These are phyloP conservation scores for Drosophila picticornis DNA, from an alignment of 2,888 invertebrate genomes.

Conservation along the genomic window DNA sequence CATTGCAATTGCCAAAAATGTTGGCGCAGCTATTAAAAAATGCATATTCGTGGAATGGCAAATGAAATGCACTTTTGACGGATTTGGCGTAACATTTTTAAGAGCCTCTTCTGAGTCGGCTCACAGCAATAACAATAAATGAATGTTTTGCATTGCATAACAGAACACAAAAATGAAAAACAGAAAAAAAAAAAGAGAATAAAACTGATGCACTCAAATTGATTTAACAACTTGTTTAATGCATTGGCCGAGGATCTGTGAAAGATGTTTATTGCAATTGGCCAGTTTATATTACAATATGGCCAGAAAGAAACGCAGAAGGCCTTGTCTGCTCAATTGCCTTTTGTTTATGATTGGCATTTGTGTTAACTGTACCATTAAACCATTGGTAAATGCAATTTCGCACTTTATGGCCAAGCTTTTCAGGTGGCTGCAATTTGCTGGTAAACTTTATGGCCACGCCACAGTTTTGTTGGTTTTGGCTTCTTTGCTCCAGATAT, in stretches of 20 bases:
- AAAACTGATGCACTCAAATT: not conserved
- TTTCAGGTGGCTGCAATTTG: slow-evolving; percentile 18
- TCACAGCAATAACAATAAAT: not conserved
- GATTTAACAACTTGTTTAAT: slow-evolving; percentile 7
- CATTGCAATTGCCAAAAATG: not conserved
- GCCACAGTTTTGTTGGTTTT: slow-evolving; percentile 4
- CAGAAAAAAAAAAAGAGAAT: too few species aligned
- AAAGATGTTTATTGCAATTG: not conserved
- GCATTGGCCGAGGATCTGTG: not conserved
- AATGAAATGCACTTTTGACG: not conserved
- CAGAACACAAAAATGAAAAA: not conserved
- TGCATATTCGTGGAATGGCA: not conserved
- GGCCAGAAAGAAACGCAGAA: slow-evolving; percentile 4
- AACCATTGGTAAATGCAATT: slow-evolving; percentile 37
- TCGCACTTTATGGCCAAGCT: slow-evolving; percentile 40
- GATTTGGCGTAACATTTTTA: not conserved
- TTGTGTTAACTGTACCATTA: slow-evolving; percentile 39
- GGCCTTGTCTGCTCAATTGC: slow-evolving; percentile 33
- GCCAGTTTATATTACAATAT: too few species aligned
- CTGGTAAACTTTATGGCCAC: slow-evolving; percentile 4
- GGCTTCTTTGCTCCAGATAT: slow-evolving; percentile 48
- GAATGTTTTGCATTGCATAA: not conserved
- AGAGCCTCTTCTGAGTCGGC: not conserved
- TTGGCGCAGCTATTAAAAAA: not conserved
- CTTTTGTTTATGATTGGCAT: slow-evolving; percentile 41